Evolutionary conservation across 2,113 vertebrate genomes (phyloP), one percentile per base, ranked within the genome.

Genomic region (Bubalus kerabau): DNA sequence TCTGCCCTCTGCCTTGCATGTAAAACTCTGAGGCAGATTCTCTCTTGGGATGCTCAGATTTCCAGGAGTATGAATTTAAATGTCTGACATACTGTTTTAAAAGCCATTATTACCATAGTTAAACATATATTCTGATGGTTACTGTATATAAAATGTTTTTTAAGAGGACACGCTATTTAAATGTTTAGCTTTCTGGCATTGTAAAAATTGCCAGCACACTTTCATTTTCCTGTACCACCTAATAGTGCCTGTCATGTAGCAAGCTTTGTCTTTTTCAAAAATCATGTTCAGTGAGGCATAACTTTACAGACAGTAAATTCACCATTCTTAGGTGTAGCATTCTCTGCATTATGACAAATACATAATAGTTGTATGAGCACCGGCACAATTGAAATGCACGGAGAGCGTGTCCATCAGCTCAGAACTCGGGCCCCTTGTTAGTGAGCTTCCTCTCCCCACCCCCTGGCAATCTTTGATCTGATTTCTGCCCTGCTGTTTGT

Each of bases 311-410:
- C 26, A 24, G 59, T 15, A 4, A n/a, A 5, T 21, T 85, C 67
- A 46, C 7, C 3, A 5, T 32, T 60, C 74, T 57, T 80, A 19
- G 46, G 9, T 32, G 16, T 21, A 15, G 1, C 7, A 9, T 15
- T 32, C 19, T 43, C 62, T 91, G 76, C 60, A 15, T 46, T 24
- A 57, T 48, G 60, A 76, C 60, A 19, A 30, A 32, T n/a, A 10
- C 36, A 12, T 4, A 17, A 24, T 6, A 19, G 60, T 30, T 21
- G n/a, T 21, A 23, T 87, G 21, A 36, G 54, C 36, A 56, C 52
- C 5, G 10, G 9, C 23, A 32, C 32, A 59, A 0, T 52, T 21
- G 3, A 56, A 23, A 46, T n/a, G 13, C 7, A 54, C 6, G 15
- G 2, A 13, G 32, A 16, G 30, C 21, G 50, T 93, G 50, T 54